These are phyloP conservation scores for Bubalus kerabau DNA, from an alignment of 2,113 vertebrate genomes.

Conservation along the genomic window DNA sequence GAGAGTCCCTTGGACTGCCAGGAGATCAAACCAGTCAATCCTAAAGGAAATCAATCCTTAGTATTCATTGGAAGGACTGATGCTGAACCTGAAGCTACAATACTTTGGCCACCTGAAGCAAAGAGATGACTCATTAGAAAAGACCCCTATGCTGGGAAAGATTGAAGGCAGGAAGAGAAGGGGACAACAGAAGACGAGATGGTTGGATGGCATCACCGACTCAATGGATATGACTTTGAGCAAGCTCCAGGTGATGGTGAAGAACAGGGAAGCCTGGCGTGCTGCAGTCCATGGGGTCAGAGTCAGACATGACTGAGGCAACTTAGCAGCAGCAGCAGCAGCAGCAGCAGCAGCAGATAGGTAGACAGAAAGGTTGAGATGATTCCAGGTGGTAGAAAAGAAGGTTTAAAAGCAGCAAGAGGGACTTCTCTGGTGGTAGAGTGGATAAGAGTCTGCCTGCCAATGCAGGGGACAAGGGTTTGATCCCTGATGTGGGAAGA, in stretches of 20 bases:
- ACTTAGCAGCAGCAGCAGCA: neutral
- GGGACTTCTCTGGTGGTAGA: neutral
- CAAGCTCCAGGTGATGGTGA: neutral
- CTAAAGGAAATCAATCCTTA: neutral
- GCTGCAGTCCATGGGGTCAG: neutral
- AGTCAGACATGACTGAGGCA: neutral
- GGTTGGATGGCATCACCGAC: neutral
- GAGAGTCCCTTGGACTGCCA: neutral
- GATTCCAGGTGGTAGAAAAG: neutral
- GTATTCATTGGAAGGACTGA: neutral
- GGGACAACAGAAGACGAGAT: neutral
- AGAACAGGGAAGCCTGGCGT: neutral
- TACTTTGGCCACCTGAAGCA: neutral
- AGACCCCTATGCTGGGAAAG: neutral
- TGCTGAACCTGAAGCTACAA: neutral
- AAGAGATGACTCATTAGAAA: neutral
- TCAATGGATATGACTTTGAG: neutral
- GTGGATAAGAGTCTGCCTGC: neutral
- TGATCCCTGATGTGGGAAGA: neutral
- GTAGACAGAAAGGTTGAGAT: neutral
- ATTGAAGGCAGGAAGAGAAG: neutral
- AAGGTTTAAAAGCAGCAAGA: neutral
- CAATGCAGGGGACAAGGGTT: neutral
- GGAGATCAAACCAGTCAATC: neutral
- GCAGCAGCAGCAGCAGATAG: neutral